These are phyloP conservation scores for Nasonovia ribisnigri DNA, from an alignment of 2,888 invertebrate genomes.

Conservation along the genomic window DNA sequence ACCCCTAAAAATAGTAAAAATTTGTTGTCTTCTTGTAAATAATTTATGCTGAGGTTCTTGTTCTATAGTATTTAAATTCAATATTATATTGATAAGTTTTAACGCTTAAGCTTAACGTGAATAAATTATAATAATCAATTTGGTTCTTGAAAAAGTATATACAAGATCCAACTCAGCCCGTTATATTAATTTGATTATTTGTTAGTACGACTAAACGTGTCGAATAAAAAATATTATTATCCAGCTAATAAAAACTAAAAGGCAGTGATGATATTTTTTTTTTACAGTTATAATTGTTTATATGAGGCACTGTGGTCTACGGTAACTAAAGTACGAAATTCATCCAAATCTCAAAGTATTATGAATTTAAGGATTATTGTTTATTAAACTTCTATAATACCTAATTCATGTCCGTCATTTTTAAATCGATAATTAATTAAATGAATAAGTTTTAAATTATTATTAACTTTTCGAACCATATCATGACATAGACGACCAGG, in stretches of 20 bases:
- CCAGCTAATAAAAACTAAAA: background rate
- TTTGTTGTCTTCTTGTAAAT: background rate
- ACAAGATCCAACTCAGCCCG: background rate
- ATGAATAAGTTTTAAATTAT: background rate
- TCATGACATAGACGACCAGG: too few relatives aligned
- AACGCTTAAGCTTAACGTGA: too few relatives aligned
- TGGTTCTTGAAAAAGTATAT: background rate
- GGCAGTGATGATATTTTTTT: background rate
- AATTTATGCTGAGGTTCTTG: background rate
- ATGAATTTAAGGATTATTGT: background rate
- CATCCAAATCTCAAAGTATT: background rate
- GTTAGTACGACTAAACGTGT: background rate
- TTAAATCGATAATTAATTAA: background rate
- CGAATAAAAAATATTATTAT: background rate
- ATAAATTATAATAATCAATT: background rate
- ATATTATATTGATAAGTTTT: background rate
- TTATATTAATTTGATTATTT: background rate
- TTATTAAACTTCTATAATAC: background rate
- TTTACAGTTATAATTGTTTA: background rate
- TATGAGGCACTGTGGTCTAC: background rate
- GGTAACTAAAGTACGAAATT: background rate
- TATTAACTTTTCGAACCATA: background rate
- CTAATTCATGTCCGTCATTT: background rate
- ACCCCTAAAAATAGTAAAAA: background rate
- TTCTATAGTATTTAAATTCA: background rate